A percentile compares a stretch with the other conserved stretches of the same genome.
These are phyloP conservation scores for human (Homo sapiens) DNA, from an alignment of 2,113 vertebrate genomes.

Conservation along the genomic window GRCh38 chr12:1719001-1719500, in stretches of 20 bases:
- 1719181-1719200: background rate
- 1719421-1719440: background rate
- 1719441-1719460: background rate
- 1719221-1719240: background rate
- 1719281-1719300: background rate
- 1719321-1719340: background rate
- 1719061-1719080: background rate
- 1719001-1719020: background rate
- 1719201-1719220: background rate
- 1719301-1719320: background rate
- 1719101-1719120: background rate
- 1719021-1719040: background rate
- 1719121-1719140: background rate
- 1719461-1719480: no score
- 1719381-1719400: background rate
- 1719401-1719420: background rate
- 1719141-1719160: background rate
- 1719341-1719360: background rate
- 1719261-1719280: background rate
- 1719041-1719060: background rate
- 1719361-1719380: background rate
- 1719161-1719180: background rate
- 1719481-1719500: background rate
- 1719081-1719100: background rate
- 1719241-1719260: background rate